These are phyloP conservation scores for Hucho hucho DNA, from an alignment of 2,113 vertebrate species.

Conservation along the genomic window DNA sequence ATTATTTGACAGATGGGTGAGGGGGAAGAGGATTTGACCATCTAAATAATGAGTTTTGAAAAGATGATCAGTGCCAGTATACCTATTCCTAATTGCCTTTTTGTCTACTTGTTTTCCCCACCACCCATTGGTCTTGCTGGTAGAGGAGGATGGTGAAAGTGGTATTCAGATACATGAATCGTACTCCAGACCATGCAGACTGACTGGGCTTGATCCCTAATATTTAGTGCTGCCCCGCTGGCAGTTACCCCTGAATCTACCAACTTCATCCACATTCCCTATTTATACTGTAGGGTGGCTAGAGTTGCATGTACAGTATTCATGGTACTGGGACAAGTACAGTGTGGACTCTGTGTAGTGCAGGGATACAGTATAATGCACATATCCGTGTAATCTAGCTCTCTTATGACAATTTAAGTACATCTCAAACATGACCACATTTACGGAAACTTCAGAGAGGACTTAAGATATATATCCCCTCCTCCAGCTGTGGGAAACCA, in stretches of 20 bases:
- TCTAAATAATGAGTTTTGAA: background rate
- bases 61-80: background rate
- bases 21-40: background rate
- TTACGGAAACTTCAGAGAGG: constrained; percentile 14
- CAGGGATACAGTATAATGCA: background rate
- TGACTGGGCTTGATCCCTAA: background rate
- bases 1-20: background rate
- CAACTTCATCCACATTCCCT: background rate
- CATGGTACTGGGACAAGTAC: background rate
- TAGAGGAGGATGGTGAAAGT: background rate
- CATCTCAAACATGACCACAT: constrained; percentile 35
- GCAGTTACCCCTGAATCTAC: background rate
- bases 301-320: background rate
- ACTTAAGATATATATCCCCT: constrained; percentile 30
- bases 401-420: constrained; percentile 30
- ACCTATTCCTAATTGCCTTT: background rate
- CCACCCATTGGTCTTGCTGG: background rate
- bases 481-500: background rate
- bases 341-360: background rate
- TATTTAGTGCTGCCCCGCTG: background rate
- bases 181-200: background rate
- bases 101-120: background rate
- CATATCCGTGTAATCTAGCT: too few species aligned
- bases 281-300: background rate
- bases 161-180: background rate